Percentiles rank a stretch among this genome's conserved stretches.
These are phyloP conservation scores for Uropetala carovei DNA, from an alignment of 2,888 invertebrate species.

Conservation along the genomic window DNA sequence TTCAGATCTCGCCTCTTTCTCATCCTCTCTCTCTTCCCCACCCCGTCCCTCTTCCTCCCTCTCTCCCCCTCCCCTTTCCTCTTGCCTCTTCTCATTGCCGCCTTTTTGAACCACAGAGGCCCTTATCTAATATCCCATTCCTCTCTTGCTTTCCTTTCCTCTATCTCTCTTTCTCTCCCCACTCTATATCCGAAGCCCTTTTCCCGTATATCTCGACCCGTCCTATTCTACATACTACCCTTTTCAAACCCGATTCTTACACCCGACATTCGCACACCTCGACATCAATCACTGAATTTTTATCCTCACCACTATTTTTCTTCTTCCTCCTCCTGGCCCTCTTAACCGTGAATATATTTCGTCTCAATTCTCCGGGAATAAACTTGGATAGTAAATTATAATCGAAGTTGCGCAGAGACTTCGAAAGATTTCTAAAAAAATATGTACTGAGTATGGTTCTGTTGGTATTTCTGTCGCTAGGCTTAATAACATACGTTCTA, in stretches of 20 bases:
- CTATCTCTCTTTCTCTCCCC: not conserved
- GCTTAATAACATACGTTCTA: no score
- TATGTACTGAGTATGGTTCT: no score
- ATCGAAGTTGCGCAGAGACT: no score
- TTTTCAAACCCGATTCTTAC: not conserved
- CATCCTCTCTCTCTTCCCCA: no score
- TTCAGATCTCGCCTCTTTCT: not conserved
- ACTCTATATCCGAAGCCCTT: not conserved
- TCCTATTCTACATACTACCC: not conserved
- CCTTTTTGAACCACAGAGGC: not conserved
- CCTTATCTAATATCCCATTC: not conserved
- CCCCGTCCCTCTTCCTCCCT: not conserved
- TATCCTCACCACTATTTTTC: not conserved
- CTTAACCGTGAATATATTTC: not conserved
- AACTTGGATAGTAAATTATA: no score
- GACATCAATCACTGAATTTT: not conserved
- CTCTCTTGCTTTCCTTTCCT: constrained; percentile 9
- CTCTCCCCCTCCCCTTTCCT: not conserved
- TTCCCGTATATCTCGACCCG: not conserved
- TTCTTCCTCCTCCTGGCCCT: not conserved
- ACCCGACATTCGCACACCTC: not conserved
- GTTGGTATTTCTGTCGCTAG: no score
- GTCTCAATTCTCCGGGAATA: no score
- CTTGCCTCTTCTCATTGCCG: not conserved
- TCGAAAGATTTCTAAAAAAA: no score